Evolutionary conservation across 2,888 invertebrate species (phyloP).

Genomic region (Ephialtes manifestator): DNA sequence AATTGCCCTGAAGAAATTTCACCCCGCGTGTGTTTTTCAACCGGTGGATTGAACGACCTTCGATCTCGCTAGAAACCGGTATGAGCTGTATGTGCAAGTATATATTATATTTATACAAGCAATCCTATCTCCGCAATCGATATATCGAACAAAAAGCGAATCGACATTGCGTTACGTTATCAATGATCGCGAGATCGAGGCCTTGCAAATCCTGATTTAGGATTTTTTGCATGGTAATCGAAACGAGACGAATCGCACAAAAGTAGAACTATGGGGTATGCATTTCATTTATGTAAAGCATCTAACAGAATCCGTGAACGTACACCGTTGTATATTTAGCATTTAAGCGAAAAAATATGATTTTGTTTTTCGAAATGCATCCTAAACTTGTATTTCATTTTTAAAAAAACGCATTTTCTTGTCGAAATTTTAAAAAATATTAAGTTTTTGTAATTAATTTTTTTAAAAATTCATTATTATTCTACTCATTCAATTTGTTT

Average conservation of each 20-base stretch:
- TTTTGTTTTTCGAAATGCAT: no score
- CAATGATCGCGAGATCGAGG: conserved; percentile 36
- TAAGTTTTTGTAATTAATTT: no score
- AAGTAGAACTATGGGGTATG: neutral
- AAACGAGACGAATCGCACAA: conserved; percentile 18
- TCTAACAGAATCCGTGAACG: neutral
- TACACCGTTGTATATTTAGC: neutral
- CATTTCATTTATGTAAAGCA: conserved; percentile 16
- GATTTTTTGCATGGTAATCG: conserved; percentile 15
- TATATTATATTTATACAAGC: neutral
- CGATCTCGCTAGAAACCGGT: conserved; percentile 63
- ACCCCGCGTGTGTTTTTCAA: conserved; percentile 31
- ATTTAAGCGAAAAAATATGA: no score
- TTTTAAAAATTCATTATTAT: no score
- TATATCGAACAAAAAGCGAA: conserved; percentile 54
- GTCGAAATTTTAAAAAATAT: no score
- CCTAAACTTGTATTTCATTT: no score
- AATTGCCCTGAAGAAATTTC: conserved; percentile 57
- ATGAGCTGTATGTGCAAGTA: conserved; percentile 7
- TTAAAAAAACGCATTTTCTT: no score
- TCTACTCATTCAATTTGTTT: no score
- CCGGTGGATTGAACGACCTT: conserved; percentile 61
- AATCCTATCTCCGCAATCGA: conserved; percentile 48
- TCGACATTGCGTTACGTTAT: conserved; percentile 52
- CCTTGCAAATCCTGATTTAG: conserved; percentile 13